phyloP scores from a whole-genome alignment of 2,888 invertebrate genomes.

The Lepidochitona cinerea region DNA sequence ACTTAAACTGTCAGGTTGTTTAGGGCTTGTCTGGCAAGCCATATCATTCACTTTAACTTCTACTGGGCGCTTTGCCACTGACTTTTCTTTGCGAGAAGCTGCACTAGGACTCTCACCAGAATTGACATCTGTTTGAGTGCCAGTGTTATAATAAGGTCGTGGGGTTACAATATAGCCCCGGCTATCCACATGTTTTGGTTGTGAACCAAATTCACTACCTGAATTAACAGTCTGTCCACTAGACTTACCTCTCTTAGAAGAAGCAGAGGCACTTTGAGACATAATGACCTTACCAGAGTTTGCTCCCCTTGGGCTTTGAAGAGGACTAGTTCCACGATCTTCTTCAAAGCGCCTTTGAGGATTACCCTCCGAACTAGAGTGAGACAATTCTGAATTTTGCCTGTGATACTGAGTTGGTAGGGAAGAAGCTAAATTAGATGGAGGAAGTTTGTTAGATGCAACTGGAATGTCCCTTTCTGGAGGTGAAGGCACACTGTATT shows the following conservation, averaged over 20 bases:
- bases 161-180: slow-evolving; percentile 48
- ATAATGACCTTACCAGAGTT: background rate
- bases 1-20: slow-evolving; percentile 22
- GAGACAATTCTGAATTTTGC: background rate
- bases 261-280: background rate
- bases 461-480: slow-evolving; percentile 76
- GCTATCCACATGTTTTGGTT: background rate
- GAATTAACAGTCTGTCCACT: background rate
- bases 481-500: slow-evolving; percentile 80
- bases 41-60: slow-evolving; percentile 23
- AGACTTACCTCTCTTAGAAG: background rate
- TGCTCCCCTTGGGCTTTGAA: background rate
- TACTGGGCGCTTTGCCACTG: background rate
- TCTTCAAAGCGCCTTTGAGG: background rate
- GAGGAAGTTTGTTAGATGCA: background rate
- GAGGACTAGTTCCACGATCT: background rate
- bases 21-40: slow-evolving; percentile 19
- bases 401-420: background rate
- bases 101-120: slow-evolving; percentile 16
- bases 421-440: background rate
- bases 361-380: background rate
- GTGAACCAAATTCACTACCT: background rate
- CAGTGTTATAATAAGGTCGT: slow-evolving; percentile 62
- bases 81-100: background rate
- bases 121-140: slow-evolving; percentile 60